phyloP scores from a whole-genome alignment of 2,797 vertebrate genomes.

The Catostomus latipinnis region DNA sequence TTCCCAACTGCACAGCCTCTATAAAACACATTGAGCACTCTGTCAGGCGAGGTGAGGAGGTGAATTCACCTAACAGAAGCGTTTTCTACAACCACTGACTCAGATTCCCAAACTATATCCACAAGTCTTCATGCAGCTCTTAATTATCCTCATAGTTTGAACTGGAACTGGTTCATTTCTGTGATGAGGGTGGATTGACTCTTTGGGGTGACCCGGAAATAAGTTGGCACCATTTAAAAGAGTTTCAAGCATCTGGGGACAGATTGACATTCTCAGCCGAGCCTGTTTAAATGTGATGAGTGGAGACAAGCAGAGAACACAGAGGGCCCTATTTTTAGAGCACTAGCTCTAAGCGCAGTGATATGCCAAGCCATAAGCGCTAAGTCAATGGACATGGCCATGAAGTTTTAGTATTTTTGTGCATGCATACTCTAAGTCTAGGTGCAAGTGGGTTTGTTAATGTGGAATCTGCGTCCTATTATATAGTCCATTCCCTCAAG shows the following conservation, averaged over 20 bases:
- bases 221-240: conserved; percentile 39
- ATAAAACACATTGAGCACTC: not conserved
- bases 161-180: conserved; percentile 15
- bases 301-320: not conserved
- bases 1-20: not conserved
- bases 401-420: too few relatives aligned
- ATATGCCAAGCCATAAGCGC: too few relatives aligned
- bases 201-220: conserved; percentile 32
- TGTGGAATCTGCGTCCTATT: too few relatives aligned
- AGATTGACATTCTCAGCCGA: not conserved
- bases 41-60: not conserved
- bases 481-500: too few relatives aligned
- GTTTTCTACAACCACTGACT: conserved; percentile 6
- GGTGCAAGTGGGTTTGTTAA: too few relatives aligned
- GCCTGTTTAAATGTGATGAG: conserved; percentile 13
- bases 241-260: conserved; percentile 8
- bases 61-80: not conserved
- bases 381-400: too few relatives aligned
- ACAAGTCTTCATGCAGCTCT: not conserved
- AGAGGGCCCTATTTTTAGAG: too few relatives aligned
- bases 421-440: too few relatives aligned
- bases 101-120: not conserved
- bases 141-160: not conserved
- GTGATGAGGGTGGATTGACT: conserved; percentile 10
- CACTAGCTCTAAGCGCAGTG: too few relatives aligned